Evolutionary conservation across 2,113 vertebrate genomes (phyloP).

Genomic region (Forbesichthys agassizii): DNA sequence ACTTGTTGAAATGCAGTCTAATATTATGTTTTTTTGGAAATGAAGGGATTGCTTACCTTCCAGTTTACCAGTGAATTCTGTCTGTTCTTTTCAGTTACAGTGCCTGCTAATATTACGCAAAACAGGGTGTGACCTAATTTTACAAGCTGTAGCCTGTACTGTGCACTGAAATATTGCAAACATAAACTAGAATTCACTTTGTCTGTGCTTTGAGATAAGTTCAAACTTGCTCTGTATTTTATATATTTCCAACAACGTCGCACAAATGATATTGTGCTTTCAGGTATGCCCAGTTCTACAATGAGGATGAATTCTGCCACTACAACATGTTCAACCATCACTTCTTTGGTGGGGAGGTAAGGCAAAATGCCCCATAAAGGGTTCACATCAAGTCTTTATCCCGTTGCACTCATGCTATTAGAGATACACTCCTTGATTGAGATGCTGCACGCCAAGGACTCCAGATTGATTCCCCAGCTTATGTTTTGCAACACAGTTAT

Average conservation of each 20-base stretch:
- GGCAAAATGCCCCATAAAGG: background rate
- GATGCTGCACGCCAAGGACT: background rate
- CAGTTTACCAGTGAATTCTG: background rate
- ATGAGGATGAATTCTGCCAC: conserved; percentile 89
- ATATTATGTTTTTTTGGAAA: background rate
- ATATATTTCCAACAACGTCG: background rate
- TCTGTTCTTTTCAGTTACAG: background rate
- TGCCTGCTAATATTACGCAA: conserved; percentile 25
- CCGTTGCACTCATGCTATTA: background rate
- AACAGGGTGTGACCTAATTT: conserved; percentile 23
- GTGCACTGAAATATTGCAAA: background rate
- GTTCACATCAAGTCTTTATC: background rate
- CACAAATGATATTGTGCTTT: conserved; percentile 14
- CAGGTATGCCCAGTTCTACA: conserved; percentile 94
- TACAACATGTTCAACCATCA: conserved; percentile 99
- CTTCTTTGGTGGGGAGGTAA: conserved; percentile 93
- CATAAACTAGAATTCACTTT: too few relatives aligned
- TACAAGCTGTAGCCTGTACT: conserved; percentile 47
- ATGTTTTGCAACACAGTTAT: background rate
- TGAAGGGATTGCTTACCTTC: conserved; percentile 27
- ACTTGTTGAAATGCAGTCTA: background rate
- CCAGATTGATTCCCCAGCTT: background rate
- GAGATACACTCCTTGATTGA: background rate
- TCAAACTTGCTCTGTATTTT: conserved; percentile 1
- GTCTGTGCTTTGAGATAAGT: background rate